phyloP scores from a whole-genome alignment of 2,113 vertebrate genomes.

The Pogonocichla stellata region DNA sequence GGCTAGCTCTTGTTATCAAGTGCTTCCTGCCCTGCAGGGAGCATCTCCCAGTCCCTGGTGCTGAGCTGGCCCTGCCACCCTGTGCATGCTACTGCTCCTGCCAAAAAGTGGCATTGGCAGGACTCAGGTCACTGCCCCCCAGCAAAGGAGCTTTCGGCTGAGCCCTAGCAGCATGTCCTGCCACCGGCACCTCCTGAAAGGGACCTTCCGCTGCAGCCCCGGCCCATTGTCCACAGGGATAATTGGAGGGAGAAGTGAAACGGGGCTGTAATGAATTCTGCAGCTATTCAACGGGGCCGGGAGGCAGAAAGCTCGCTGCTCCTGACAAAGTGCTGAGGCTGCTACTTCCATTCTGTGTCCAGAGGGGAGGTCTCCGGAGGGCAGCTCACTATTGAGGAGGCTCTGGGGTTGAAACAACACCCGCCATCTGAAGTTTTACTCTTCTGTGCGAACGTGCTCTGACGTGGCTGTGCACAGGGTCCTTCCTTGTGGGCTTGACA shows the following conservation, averaged over 20 bases:
- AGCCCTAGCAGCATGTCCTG: conserved; percentile 76
- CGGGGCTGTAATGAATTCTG: conserved; percentile 72
- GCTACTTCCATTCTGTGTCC: conserved; percentile 24
- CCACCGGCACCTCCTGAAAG: conserved; percentile 30
- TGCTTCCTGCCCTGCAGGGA: background rate
- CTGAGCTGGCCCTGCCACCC: background rate
- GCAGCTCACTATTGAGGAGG: background rate
- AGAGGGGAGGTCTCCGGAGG: background rate
- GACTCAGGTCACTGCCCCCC: conserved; percentile 64
- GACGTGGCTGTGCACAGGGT: background rate
- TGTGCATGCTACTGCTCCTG: rapidly evolving
- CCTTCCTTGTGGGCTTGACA: background rate
- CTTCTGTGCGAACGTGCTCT: background rate
- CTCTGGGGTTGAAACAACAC: conserved; percentile 37
- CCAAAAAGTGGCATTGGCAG: background rate
- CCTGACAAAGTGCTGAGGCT: conserved; percentile 73
- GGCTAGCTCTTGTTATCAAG: background rate
- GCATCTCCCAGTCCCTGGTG: background rate
- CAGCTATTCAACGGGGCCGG: conserved; percentile 64
- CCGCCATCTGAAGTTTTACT: background rate
- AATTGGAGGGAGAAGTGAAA: conserved; percentile 44
- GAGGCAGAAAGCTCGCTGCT: conserved; percentile 67
- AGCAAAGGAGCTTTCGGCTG: conserved; percentile 62
- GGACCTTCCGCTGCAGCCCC: background rate
- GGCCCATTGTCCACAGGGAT: background rate